Conservation (phyloP, 2,113 vertebrate species). For the Sisor rabdophorus region DNA sequence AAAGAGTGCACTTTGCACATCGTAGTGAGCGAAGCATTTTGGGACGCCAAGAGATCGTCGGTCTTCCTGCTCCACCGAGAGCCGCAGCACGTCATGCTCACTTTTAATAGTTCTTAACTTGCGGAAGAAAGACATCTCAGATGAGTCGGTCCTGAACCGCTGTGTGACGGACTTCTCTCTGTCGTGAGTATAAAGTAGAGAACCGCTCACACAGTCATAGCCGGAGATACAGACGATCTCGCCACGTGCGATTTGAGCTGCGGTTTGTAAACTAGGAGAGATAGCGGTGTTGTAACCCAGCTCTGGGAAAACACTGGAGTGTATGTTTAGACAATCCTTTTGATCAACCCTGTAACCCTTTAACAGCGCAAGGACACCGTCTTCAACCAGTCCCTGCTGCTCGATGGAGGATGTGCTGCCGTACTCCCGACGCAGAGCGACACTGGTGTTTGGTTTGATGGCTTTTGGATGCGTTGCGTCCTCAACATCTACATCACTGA, state of each 20-base stretch:
- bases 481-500: slow-evolving; percentile 93
- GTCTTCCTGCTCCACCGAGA: slow-evolving; percentile 80
- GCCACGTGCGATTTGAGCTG: slow-evolving; percentile 86
- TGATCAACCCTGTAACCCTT: slow-evolving; percentile 81
- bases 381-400: slow-evolving; percentile 83
- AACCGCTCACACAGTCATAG: slow-evolving; percentile 82
- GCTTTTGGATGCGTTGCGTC: slow-evolving; percentile 88
- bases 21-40: slow-evolving; percentile 94
- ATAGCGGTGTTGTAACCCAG: slow-evolving; percentile 78
- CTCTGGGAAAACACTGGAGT: slow-evolving; percentile 80
- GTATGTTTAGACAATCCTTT: slow-evolving; percentile 76
- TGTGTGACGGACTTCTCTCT: slow-evolving; percentile 85
- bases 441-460: slow-evolving; percentile 93
- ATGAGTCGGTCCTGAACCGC: slow-evolving; percentile 82
- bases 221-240: slow-evolving; percentile 87
- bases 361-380: slow-evolving; percentile 88
- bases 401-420: slow-evolving; percentile 97
- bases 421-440: slow-evolving; percentile 89
- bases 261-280: slow-evolving; percentile 89
- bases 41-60: slow-evolving; percentile 82
- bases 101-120: slow-evolving; percentile 87
- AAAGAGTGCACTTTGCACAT: slow-evolving; percentile 94
- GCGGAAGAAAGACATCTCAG: slow-evolving; percentile 87
- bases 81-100: slow-evolving; percentile 82
- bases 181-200: slow-evolving; percentile 79